phyloP scores from a whole-genome alignment of 2,888 invertebrate genomes.

The Lycocerus yunnanus region DNA sequence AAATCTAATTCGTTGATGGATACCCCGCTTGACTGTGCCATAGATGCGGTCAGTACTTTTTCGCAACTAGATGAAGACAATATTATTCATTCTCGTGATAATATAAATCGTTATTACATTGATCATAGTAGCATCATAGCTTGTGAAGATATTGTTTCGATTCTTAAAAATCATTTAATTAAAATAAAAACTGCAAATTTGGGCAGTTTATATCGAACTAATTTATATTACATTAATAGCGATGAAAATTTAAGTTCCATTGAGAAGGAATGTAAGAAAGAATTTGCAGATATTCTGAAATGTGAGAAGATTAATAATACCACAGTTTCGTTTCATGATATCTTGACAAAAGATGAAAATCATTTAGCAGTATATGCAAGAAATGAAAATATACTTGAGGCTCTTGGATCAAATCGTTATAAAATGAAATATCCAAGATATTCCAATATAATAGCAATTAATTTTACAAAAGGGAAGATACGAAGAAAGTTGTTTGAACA shows the following conservation, averaged over 20 bases:
- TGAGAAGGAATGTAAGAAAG: neutral
- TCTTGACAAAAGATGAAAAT: neutral
- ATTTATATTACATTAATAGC: no score
- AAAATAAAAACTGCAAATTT: neutral
- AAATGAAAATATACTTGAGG: neutral
- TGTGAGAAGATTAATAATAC: neutral
- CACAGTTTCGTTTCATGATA: neutral
- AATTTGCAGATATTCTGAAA: neutral
- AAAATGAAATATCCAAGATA: neutral
- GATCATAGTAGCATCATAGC: neutral
- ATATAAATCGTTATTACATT: neutral
- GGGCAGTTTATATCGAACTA: no score
- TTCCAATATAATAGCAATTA: neutral
- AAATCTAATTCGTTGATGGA: neutral
- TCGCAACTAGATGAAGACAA: no score
- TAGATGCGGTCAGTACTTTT: neutral
- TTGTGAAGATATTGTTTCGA: neutral
- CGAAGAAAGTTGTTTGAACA: neutral
- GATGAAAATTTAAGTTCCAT: fast-evolving
- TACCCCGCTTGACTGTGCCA: neutral
- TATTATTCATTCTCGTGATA: no score
- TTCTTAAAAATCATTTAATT: neutral
- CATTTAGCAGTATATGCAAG: neutral
- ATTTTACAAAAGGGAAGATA: neutral
- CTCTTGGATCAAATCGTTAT: neutral